Conservation (phyloP, 2,797 vertebrate genomes). For the Natrix natrix region DNA sequence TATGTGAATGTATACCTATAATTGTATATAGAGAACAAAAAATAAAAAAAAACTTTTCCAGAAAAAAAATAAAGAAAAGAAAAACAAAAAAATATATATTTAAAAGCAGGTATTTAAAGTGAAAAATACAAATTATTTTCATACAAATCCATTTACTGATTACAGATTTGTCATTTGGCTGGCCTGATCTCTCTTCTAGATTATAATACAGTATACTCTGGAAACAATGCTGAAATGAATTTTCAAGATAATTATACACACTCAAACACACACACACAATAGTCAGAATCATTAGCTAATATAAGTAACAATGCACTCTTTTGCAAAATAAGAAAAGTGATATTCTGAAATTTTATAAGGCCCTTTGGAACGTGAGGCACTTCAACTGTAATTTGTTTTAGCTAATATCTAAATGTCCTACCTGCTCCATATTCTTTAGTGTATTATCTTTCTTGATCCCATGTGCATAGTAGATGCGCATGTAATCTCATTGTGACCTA, state of each 20-base stretch:
- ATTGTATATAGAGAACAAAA: no score
- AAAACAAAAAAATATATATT: not conserved
- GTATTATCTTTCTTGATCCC: not conserved
- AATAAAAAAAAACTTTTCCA: no score
- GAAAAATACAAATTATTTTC: not conserved
- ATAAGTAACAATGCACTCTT: not conserved
- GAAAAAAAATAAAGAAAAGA: not conserved
- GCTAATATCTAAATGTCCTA: not conserved
- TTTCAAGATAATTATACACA: not conserved
- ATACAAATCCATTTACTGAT: not conserved
- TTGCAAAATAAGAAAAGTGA: not conserved
- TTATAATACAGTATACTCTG: not conserved
- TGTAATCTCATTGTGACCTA: not conserved
- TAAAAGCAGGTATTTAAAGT: not conserved
- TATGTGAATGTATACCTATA: no score
- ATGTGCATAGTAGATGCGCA: not conserved
- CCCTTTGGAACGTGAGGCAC: not conserved
- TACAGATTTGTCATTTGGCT: not conserved
- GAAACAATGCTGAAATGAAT: not conserved
- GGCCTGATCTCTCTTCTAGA: not conserved
- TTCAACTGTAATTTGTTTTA: not conserved
- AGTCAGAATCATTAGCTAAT: not conserved
- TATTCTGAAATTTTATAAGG: not conserved
- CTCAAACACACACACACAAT: not conserved
- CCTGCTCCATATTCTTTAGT: not conserved